These are phyloP conservation scores for Baronia brevicornis DNA, from an alignment of 2,888 invertebrate species.

Conservation along the genomic window DNA sequence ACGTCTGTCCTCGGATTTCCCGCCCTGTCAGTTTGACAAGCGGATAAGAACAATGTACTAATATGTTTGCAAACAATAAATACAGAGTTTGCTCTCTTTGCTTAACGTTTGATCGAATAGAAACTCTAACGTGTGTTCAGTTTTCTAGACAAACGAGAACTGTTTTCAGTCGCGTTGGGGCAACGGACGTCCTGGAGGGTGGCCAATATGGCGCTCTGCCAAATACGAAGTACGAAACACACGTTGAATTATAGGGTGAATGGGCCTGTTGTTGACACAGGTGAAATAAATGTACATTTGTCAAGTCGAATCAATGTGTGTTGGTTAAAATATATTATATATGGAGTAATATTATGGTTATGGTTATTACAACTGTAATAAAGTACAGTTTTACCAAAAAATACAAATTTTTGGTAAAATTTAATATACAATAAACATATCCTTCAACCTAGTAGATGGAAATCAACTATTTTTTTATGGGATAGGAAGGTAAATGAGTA, in stretches of 20 bases:
- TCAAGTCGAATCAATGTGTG: constrained; percentile 9
- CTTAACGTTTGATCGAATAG: constrained; percentile 23
- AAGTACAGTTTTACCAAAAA: too few species aligned
- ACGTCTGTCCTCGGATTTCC: constrained; percentile 22
- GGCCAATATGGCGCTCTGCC: constrained; percentile 70
- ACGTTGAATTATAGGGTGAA: constrained; percentile 34
- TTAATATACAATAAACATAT: too few species aligned
- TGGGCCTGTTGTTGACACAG: constrained; percentile 16
- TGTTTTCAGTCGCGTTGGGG: constrained; percentile 35
- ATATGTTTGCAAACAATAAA: constrained; percentile 11
- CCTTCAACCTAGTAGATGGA: too few species aligned
- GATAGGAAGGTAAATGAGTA: too few species aligned
- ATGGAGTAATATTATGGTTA: too few species aligned
- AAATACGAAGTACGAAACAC: constrained; percentile 67
- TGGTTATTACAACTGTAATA: too few species aligned
- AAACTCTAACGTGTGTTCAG: constrained; percentile 38
- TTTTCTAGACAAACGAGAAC: constrained; percentile 42
- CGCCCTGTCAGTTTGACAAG: constrained; percentile 28
- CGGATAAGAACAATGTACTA: constrained; percentile 3
- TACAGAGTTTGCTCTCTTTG: constrained; percentile 22
- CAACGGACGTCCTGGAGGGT: constrained; percentile 40
- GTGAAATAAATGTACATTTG: neutral
- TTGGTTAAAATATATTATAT: too few species aligned
- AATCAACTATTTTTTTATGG: too few species aligned
- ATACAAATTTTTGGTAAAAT: too few species aligned